phyloP scores from a whole-genome alignment of 1,140 invertebrate genomes.

The Drosophila seguyi region DNA sequence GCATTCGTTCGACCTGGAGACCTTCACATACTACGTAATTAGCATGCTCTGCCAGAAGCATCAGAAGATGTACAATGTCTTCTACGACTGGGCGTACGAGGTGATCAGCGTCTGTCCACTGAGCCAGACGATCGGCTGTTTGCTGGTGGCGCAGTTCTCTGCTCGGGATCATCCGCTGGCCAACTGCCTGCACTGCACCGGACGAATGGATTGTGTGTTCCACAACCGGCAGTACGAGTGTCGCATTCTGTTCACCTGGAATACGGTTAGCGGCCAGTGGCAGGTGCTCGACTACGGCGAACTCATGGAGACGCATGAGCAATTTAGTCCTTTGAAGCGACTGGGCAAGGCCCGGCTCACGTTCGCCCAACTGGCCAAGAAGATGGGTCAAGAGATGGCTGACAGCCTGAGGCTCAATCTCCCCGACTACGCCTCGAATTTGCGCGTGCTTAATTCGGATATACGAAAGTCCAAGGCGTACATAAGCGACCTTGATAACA shows the following conservation, averaged over 20 bases:
- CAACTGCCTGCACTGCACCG: slow-evolving; percentile 80
- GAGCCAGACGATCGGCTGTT: slow-evolving; percentile 86
- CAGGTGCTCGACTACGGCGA: slow-evolving; percentile 88
- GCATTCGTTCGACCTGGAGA: slow-evolving; percentile 92
- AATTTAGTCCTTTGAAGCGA: slow-evolving; percentile 59
- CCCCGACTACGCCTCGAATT: slow-evolving; percentile 70
- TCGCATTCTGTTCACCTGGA: slow-evolving; percentile 89
- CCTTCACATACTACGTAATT: slow-evolving; percentile 91
- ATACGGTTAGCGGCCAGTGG: slow-evolving; percentile 88
- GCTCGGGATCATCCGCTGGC: slow-evolving; percentile 86
- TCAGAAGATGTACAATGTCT: slow-evolving; percentile 91
- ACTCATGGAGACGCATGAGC: slow-evolving; percentile 87
- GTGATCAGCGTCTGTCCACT: slow-evolving; percentile 89
- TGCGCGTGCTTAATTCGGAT: slow-evolving; percentile 77
- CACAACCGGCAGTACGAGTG: slow-evolving; percentile 89
- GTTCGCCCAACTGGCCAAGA: slow-evolving; percentile 64
- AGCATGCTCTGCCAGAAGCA: slow-evolving; percentile 90
- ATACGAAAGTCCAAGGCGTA: slow-evolving; percentile 79
- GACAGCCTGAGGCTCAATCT: slow-evolving; percentile 42
- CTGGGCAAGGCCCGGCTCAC: slow-evolving; percentile 56
- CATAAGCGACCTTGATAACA: slow-evolving; percentile 80
- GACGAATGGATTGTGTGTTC: slow-evolving; percentile 85
- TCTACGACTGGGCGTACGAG: slow-evolving; percentile 92
- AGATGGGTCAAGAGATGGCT: slow-evolving; percentile 72
- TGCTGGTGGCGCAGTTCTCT: slow-evolving; percentile 87